Conservation (phyloP, 2,888 invertebrate species). For the Drosophila falleni region DNA sequence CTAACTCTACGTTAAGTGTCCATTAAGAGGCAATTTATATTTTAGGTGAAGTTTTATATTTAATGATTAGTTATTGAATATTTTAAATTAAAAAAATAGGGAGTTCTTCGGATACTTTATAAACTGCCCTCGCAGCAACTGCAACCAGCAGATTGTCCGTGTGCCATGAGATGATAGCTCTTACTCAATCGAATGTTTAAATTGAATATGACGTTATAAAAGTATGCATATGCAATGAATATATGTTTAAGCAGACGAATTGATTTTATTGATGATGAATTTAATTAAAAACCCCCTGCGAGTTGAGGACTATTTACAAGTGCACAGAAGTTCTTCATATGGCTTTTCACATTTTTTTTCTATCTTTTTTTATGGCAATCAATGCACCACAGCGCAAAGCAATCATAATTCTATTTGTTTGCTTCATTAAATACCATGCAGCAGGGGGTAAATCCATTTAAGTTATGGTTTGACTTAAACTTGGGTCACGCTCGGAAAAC, state of each 20-base stretch:
- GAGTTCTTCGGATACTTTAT: not conserved
- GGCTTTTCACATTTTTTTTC: not conserved
- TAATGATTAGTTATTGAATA: no score
- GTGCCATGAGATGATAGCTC: constrained; percentile 15
- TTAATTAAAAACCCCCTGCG: constrained; percentile 15
- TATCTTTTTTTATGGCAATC: constrained; percentile 4
- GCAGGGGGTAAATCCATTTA: constrained; percentile 43
- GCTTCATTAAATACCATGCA: constrained; percentile 33
- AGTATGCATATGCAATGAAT: constrained; percentile 14
- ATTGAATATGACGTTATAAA: constrained; percentile 46
- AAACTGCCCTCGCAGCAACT: constrained; percentile 14
- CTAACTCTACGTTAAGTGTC: no score
- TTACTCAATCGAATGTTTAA: constrained; percentile 26
- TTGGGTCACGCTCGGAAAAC: constrained; percentile 32
- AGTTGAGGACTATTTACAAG: not conserved
- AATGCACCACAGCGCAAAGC: constrained; percentile 19
- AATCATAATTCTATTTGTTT: constrained; percentile 46
- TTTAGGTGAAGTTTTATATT: no score
- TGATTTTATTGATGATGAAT: constrained; percentile 22
- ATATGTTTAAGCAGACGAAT: constrained; percentile 9
- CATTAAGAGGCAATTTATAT: no score
- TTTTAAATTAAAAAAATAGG: no score
- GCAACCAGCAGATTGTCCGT: not conserved
- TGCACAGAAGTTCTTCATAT: constrained; percentile 15
- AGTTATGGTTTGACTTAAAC: constrained; percentile 34